Base-by-base conservation (phyloP, 2,113 vertebrate species). In the Channa argus region DNA sequence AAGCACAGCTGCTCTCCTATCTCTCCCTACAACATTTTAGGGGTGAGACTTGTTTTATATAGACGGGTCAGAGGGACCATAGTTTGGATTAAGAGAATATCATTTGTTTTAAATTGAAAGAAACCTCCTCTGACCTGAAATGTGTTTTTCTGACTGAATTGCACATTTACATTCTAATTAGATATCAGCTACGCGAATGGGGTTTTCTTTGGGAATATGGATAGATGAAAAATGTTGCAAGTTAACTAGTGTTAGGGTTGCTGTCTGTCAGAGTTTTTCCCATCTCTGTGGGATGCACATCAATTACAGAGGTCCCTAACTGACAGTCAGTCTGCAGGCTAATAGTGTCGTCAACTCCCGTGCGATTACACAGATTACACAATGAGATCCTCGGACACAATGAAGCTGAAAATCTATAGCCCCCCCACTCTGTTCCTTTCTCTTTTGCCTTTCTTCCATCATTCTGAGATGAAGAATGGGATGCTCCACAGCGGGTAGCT, bases 401-500 rank as follows among this genome's bases (percentile, higher is more conserved):
- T 84, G 85, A 82, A 92, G 87, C 84, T 50, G 77, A 66, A 76
- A 63, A 86, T 84, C n/a, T 37, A 76, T 24, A 24, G 24, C 24
- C 41, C 85, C 74, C 86, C 77, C 78, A 75, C 81, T 79, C 83
- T 66, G 59, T 61, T 86, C 79, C 64, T 74, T 60, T 79, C 81
- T 73, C 71, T 77, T 84, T 90, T 67, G 78, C 69, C 76, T 85
- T 81, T 92, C 88, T 91, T 87, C 89, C 88, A 73, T 91, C 86
- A 83, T 90, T 86, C 84, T 50, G 63, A 91, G 85, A 91, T 93
- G 86, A 93, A 90, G 91, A 87, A 87, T 84, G 83, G 79, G 90
- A 86, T 82, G 90, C 92, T 93, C 90, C 90, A 69, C 86, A 89
- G 90, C 65, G 85, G 89, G 88, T 87, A 86, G 85, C 87, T 91